Evolutionary conservation across 35 echinoderm and acorn worm genomes (phyloP).

Genomic region (Holothuria glaberrima): DNA sequence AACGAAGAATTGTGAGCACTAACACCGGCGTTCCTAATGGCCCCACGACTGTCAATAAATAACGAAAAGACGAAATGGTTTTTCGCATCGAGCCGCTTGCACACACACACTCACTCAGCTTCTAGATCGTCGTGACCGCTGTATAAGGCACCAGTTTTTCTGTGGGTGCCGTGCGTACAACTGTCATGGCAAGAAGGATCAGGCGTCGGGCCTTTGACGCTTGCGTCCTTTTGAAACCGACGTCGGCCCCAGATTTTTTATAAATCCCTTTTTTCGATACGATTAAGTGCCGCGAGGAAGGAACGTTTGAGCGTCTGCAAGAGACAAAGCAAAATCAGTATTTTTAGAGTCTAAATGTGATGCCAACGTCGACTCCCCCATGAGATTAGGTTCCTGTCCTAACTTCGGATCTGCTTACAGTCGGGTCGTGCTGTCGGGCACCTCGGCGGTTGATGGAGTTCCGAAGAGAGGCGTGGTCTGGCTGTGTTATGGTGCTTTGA

Average conservation of each 20-base stretch:
- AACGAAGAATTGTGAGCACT: conserved; percentile 86
- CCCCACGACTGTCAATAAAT: conserved; percentile 98
- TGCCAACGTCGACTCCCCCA: conserved; percentile 34
- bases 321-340: conserved; percentile 64
- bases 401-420: conserved; percentile 33
- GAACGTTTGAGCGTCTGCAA: conserved; percentile 9
- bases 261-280: conserved; percentile 35
- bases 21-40: conserved; percentile 87
- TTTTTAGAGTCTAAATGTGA: conserved; percentile 17
- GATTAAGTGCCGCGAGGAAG: conserved; percentile 61
- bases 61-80: conserved; percentile 86
- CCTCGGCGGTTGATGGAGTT: conserved; percentile 23
- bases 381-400: conserved; percentile 25
- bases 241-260: conserved; percentile 3
- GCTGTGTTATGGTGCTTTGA: conserved; percentile 20
- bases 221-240: conserved; percentile 43
- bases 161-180: conserved; percentile 56
- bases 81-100: conserved; percentile 49
- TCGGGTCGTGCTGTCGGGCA: conserved; percentile 24
- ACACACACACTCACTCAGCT: conserved; percentile 53
- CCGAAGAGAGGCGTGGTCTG: conserved; percentile 26
- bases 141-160: conserved; percentile 52
- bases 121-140: conserved; percentile 30
- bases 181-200: conserved; percentile 5
- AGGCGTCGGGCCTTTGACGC: conserved; percentile 28